A percentile compares a stretch with the other conserved stretches of the same genome.
Evolutionary conservation across 2,888 invertebrate genomes (phyloP).

Genomic region (Corbicula japonica): DNA sequence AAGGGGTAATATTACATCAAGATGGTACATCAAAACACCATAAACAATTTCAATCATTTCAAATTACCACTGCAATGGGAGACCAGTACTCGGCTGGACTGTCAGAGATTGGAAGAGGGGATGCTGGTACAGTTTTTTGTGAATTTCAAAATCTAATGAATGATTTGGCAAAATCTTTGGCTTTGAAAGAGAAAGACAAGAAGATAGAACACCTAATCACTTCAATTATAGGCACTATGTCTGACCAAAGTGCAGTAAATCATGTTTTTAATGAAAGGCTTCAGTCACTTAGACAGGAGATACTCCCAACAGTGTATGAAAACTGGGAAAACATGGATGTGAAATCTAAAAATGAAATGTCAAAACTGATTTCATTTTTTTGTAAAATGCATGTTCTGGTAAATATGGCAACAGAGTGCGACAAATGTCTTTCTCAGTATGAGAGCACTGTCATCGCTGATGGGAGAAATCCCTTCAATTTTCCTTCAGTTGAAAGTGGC

Average conservation of each 20-base stretch:
- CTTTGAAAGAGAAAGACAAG: not conserved
- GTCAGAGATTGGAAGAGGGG: not conserved
- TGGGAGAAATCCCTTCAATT: slow-evolving; percentile 31
- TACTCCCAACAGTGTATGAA: slow-evolving; percentile 20
- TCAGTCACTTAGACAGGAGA: slow-evolving; percentile 1
- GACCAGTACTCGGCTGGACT: not conserved
- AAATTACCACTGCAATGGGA: slow-evolving; percentile 12
- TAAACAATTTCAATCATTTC: slow-evolving; percentile 34
- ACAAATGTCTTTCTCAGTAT: slow-evolving; percentile 32
- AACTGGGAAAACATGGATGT: slow-evolving; percentile 14
- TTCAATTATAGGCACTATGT: slow-evolving; percentile 31
- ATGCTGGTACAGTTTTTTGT: not conserved
- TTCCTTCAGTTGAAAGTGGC: slow-evolving; percentile 31
- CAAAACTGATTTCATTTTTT: slow-evolving; percentile 25
- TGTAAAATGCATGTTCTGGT: slow-evolving; percentile 52
- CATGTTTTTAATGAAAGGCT: slow-evolving; percentile 22
- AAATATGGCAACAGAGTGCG: slow-evolving; percentile 37
- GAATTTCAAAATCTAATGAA: not conserved
- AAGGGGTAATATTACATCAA: slow-evolving; percentile 22
- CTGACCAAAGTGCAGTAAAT: slow-evolving; percentile 39
- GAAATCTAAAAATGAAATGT: slow-evolving; percentile 1
- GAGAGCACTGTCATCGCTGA: slow-evolving; percentile 11
- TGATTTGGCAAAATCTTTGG: not conserved
- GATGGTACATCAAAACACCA: slow-evolving; percentile 37
- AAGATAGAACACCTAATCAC: slow-evolving; percentile 8